A percentile compares a stretch with the other conserved stretches of the same genome.
phyloP scores from a whole-genome alignment of 2,888 invertebrate species.

The Chloroclystis v-ata region DNA sequence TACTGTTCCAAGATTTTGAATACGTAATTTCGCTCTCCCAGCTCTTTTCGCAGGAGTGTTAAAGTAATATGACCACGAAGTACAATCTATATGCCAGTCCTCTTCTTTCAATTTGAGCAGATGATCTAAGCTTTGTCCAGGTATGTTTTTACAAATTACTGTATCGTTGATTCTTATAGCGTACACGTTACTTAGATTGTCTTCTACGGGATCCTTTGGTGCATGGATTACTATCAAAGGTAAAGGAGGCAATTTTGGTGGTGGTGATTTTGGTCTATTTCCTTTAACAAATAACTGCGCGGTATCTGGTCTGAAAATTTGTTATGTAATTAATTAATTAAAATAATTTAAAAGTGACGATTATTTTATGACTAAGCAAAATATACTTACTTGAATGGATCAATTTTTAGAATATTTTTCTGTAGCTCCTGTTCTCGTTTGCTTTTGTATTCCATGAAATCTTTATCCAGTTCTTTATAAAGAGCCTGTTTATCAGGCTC shows the following conservation, averaged over 20 bases:
- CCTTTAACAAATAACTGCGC: constrained; percentile 53
- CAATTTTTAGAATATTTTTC: constrained; percentile 48
- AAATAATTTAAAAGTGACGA: background rate
- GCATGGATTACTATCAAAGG: constrained; percentile 42
- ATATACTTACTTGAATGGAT: constrained; percentile 50
- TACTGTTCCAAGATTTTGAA: constrained; percentile 74
- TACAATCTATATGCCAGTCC: constrained; percentile 47
- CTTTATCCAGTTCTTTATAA: constrained; percentile 36
- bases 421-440: constrained; percentile 47
- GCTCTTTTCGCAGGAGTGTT: constrained; percentile 51
- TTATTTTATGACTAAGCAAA: too few species aligned
- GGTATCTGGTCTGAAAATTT: constrained; percentile 46
- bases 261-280: constrained; percentile 44
- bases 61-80: constrained; percentile 64
- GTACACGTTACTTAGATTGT: constrained; percentile 39
- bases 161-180: constrained; percentile 62
- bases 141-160: constrained; percentile 47
- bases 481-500: constrained; percentile 8
- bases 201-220: constrained; percentile 14
- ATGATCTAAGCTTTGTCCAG: constrained; percentile 36
- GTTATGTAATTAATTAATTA: background rate
- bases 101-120: constrained; percentile 41
- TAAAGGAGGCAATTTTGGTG: constrained; percentile 40
- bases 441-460: constrained; percentile 46
- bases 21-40: constrained; percentile 53